Evolutionary conservation across 1,140 invertebrate species (phyloP).

Genomic region (Araneus ventricosus): DNA sequence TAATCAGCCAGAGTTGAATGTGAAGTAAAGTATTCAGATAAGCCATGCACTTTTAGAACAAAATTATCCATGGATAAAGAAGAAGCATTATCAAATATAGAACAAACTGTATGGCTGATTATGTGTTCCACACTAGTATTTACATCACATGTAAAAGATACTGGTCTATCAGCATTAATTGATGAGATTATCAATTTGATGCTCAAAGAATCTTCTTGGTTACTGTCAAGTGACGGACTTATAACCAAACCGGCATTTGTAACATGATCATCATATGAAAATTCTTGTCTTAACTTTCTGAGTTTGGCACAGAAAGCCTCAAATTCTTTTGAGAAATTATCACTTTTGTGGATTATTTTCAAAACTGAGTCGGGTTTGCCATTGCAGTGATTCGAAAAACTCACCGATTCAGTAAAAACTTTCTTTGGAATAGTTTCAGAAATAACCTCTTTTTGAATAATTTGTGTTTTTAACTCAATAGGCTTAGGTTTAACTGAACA

Average conservation of each 20-base stretch:
- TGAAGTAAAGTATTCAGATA: conserved; percentile 88
- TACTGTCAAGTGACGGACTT: conserved; percentile 89
- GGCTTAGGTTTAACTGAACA: neutral
- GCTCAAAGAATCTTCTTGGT: conserved; percentile 88
- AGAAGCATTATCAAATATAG: conserved; percentile 76
- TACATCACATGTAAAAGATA: conserved; percentile 93
- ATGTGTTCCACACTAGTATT: conserved; percentile 92
- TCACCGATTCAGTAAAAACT: neutral
- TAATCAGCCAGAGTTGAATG: conserved; percentile 89
- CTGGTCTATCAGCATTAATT: conserved; percentile 83
- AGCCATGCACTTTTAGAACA: conserved; percentile 86
- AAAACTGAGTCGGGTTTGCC: conserved; percentile 27
- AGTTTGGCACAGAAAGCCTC: conserved; percentile 90
- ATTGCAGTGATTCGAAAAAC: conserved; percentile 1
- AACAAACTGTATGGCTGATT: conserved; percentile 90
- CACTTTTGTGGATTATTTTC: conserved; percentile 42
- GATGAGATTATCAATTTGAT: conserved; percentile 92
- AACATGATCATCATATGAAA: conserved; percentile 83
- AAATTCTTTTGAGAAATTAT: conserved; percentile 82
- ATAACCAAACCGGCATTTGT: conserved; percentile 84
- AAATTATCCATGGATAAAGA: conserved; percentile 77
- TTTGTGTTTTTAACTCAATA: neutral
- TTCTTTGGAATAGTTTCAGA: conserved; percentile 62
- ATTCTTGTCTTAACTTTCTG: conserved; percentile 85
- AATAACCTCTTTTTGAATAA: neutral